Evolutionary conservation across 2,797 vertebrate species (phyloP), one percentile per base, ranked within the genome.

Genomic region (Arnoldichthys spilopterus): DNA sequence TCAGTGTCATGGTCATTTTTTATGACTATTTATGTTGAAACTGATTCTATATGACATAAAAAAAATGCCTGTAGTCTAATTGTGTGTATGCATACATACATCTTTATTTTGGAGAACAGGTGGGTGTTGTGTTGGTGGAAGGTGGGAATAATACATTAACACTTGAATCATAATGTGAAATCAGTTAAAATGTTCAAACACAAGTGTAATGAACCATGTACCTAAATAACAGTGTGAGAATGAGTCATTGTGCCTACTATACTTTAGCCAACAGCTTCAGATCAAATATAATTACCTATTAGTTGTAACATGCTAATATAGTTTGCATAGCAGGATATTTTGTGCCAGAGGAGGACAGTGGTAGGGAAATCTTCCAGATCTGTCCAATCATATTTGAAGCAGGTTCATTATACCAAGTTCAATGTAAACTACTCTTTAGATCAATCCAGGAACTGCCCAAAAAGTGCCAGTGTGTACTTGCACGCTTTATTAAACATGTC

Each of bases 121-220:
- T 85, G 84, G 84, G 70, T 85, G 54, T 70, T 37, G 22, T 76
- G 56, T 68, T 77, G 59, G 56, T 30, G 64, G 18, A 66, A 76
- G 20, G 7, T 34, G 30, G 40, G 59, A 68, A 74, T 61, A 71
- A 56, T 72, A 16, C n/a, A 40, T 40, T 37, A 16, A 13, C 49
- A 70, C 16, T 15, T 47, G 13, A 40, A 6, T 58, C 13, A 7
- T 54, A 1, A 67, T 67, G 11, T 45, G 1, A 24, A 7, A n/a
- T n/a, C n/a, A n/a, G n/a, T n/a, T n/a, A n/a, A n/a, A n/a, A n/a
- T n/a, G n/a, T n/a, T n/a, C n/a, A 1, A 16, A 24, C 7, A 16
- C 26, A 26, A 37, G 20, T 11, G 8, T 20, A 49, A 30, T 30
- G 45, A 70, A 34, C 20, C 45, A 28, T 20, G 5, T 69, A 8